Evolutionary conservation across 2,888 invertebrate species (phyloP).

Genomic region (Drosophila pseudotakahashii): DNA sequence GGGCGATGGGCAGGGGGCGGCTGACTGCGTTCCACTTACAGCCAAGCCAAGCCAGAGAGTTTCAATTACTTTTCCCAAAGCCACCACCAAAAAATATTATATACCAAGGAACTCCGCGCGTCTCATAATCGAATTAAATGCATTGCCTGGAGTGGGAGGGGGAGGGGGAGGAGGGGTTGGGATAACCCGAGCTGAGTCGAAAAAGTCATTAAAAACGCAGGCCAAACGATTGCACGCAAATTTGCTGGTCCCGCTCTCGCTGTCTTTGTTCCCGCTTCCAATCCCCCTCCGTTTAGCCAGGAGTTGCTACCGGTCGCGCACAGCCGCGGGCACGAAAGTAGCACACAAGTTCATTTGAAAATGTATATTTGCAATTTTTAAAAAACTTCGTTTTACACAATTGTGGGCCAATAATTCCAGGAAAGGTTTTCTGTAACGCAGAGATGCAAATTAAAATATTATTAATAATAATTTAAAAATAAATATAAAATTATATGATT

Average conservation of each 20-base stretch:
- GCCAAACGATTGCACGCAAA: conserved; percentile 77
- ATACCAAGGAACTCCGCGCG: conserved; percentile 16
- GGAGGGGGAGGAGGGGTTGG: neutral
- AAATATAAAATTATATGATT: neutral
- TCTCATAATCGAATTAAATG: conserved; percentile 80
- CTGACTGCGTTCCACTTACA: conserved; percentile 53
- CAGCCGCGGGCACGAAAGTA: conserved; percentile 6
- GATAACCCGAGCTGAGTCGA: conserved; percentile 37
- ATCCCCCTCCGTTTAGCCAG: conserved; percentile 8
- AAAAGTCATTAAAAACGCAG: conserved; percentile 75
- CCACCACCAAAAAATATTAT: conserved; percentile 15
- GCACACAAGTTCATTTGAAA: neutral
- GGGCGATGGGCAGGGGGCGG: conserved; percentile 54
- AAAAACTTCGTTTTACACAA: neutral
- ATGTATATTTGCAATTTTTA: neutral
- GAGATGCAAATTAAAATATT: neutral
- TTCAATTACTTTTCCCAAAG: conserved; percentile 70
- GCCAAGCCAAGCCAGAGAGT: conserved; percentile 45
- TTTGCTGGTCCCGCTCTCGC: conserved; percentile 62
- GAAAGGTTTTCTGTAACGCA: neutral
- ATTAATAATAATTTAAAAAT: neutral
- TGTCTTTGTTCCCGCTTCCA: conserved; percentile 17
- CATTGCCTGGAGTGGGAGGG: conserved; percentile 50
- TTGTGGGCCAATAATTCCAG: neutral
- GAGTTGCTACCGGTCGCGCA: conserved; percentile 4